Percentiles rank a stretch among this genome's conserved stretches.
phyloP scores from a whole-genome alignment of 2,888 invertebrate species.

The Meliscaeva auricollis region DNA sequence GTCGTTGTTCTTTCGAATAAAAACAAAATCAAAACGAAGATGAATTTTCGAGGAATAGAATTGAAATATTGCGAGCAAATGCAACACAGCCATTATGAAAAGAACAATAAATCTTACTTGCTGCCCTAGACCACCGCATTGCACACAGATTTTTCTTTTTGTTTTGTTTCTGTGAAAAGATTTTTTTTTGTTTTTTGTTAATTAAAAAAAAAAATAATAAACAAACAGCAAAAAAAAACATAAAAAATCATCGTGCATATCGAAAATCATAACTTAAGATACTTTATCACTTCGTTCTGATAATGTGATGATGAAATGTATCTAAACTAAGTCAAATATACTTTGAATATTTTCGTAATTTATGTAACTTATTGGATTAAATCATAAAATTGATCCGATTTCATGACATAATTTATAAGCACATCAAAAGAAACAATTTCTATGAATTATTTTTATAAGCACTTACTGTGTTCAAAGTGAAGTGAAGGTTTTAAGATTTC shows the following conservation, averaged over 20 bases:
- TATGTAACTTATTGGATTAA: background rate
- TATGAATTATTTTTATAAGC: background rate
- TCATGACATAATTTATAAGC: background rate
- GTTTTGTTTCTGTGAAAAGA: background rate
- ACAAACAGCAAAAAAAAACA: background rate
- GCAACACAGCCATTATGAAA: constrained; percentile 48
- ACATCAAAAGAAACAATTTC: background rate
- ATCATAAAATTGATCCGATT: background rate
- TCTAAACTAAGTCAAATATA: constrained; percentile 1
- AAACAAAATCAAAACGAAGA: constrained; percentile 49
- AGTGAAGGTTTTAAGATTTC: background rate
- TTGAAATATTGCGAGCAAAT: constrained; percentile 70
- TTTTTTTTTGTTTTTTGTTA: background rate
- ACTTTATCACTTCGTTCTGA: background rate
- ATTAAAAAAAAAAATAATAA: too few species aligned
- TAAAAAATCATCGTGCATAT: background rate
- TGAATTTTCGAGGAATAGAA: constrained; percentile 53
- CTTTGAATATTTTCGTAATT: background rate
- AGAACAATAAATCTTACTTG: constrained; percentile 60
- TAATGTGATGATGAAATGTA: background rate
- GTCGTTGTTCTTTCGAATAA: constrained; percentile 17
- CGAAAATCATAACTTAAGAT: background rate
- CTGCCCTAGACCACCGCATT: constrained; percentile 9
- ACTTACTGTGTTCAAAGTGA: background rate
- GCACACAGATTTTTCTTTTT: background rate